phyloP scores from a whole-genome alignment of 2,797 vertebrate genomes.

The Rhodeus uyekii region DNA sequence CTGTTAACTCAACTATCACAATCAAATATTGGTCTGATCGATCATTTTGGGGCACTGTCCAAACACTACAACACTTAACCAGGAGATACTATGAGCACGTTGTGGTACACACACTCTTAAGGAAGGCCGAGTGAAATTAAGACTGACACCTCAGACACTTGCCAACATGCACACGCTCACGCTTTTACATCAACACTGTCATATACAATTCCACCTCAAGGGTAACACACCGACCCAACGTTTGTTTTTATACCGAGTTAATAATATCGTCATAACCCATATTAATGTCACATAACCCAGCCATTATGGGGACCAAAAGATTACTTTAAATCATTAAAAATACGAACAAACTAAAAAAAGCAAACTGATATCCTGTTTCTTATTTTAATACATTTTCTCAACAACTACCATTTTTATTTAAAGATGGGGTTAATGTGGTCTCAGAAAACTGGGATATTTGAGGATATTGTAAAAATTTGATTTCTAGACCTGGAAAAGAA shows the following conservation, averaged over 20 bases:
- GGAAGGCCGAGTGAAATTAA: background rate
- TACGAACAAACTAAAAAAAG: background rate
- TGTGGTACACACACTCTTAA: background rate
- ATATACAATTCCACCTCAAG: background rate
- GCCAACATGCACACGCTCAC: slow-evolving; percentile 6
- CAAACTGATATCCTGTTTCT: background rate
- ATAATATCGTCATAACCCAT: background rate
- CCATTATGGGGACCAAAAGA: background rate
- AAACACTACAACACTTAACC: background rate
- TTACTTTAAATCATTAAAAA: background rate
- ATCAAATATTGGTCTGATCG: no score
- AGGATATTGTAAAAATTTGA: background rate
- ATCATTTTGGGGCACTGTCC: no score
- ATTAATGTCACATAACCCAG: background rate
- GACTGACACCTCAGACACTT: slow-evolving; percentile 30
- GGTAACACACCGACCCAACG: background rate
- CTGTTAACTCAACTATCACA: no score
- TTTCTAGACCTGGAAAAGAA: background rate
- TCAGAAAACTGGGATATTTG: background rate
- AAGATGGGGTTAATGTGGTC: background rate
- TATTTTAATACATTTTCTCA: background rate
- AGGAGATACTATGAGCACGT: background rate
- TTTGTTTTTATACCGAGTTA: background rate
- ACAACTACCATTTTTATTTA: background rate
- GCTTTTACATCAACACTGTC: slow-evolving; percentile 14